Evolutionary conservation across 2,797 vertebrate species (phyloP).

Genomic region (Sebastes oblongus): DNA sequence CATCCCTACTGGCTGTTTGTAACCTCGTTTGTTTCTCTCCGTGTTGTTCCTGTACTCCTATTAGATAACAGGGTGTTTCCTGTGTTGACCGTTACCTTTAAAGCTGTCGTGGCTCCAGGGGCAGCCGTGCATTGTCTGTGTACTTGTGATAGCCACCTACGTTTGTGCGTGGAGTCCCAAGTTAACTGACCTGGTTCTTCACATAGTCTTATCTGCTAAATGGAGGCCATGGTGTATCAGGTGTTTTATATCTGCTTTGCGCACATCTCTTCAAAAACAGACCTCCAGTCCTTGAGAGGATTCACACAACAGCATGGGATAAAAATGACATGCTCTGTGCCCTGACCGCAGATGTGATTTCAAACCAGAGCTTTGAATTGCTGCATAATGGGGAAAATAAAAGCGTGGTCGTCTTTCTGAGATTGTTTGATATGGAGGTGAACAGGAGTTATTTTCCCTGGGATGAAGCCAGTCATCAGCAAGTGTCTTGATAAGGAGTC

Average conservation of each 20-base stretch:
- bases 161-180: slow-evolving; percentile 2
- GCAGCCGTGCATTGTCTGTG: slow-evolving; percentile 17
- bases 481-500: background rate
- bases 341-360: slow-evolving; percentile 38
- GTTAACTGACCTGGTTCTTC: slow-evolving; percentile 56
- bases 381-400: background rate
- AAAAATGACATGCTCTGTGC: background rate
- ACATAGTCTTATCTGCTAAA: slow-evolving; percentile 29
- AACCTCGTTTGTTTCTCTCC: background rate
- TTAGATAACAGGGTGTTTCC: slow-evolving; percentile 42
- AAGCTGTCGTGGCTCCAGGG: background rate
- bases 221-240: slow-evolving; percentile 31
- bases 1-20: too few species aligned
- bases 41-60: background rate
- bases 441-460: background rate
- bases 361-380: slow-evolving; percentile 20
- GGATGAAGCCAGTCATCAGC: background rate
- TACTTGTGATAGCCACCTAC: background rate
- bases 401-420: background rate
- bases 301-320: background rate
- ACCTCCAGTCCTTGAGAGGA: background rate
- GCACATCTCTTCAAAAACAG: background rate
- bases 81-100: background rate
- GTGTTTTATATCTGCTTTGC: slow-evolving; percentile 12
- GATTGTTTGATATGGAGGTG: background rate